Base-by-base conservation (phyloP, 2,888 invertebrate genomes). In the Caenorhabditis sinica region DNA sequence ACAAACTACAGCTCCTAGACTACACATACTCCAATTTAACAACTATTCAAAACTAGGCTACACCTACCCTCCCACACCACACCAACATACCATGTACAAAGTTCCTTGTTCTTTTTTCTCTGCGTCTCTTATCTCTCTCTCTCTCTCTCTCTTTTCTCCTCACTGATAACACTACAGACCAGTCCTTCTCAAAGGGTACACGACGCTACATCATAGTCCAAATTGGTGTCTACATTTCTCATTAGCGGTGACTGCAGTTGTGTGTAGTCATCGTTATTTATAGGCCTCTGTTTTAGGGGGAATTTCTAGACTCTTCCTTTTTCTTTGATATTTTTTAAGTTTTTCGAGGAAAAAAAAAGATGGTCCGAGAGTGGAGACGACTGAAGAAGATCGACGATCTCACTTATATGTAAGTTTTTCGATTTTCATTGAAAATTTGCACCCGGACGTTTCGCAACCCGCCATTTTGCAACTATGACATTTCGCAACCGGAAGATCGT, bases 331-430 rank as follows among this genome's bases (percentile, higher is more conserved):
- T 17, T 49, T 1, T 11, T 20, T 49, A n/a, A n/a, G n/a, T n/a
- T n/a, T n/a, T n/a, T n/a, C n/a, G n/a, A n/a, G n/a, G n/a, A n/a
- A n/a, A n/a, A n/a, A n/a, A n/a, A 58, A 69, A 45, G 68, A 87
- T 87, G 87, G 87, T 86, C 36, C 87, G 88, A 30, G 87, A 88
- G 45, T 89, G 89, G 89, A 30, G 88, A 28, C 51, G 88, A 45
- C 65, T 89, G 49, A 82, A 85, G 49, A 89, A 89, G 66, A 79
- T 88, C 33, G 88, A 89, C 45, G 88, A 87, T 8, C 69, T 76
- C 20, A 88, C 87, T 20, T 89, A 88, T 71, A 85, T 86, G 89
- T 88, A 30, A 83, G 88, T 82, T 58, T 43, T 28, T 43, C 53
- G 53, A 17, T 1, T 17, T 11, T 20, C 56, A 25, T 36, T 13